These are phyloP conservation scores for Gymnarchus niloticus DNA, from an alignment of 2,113 vertebrate species.

Conservation along the genomic window DNA sequence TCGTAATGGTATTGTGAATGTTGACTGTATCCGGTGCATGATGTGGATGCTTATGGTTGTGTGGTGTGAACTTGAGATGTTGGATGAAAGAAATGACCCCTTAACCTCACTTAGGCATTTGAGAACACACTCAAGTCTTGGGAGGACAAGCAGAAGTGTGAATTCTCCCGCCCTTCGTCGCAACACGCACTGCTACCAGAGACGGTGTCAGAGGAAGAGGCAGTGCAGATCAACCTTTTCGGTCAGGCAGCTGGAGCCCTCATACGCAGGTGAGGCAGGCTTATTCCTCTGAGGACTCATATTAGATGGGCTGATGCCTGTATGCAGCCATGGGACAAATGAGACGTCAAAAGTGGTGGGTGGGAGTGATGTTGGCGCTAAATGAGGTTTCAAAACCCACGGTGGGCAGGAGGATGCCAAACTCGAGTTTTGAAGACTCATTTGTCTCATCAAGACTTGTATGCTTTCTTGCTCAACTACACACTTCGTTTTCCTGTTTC, in stretches of 20 bases:
- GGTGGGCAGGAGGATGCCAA: too few relatives aligned
- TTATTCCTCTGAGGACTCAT: background rate
- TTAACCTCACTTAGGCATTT: constrained; percentile 68
- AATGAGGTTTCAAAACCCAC: too few relatives aligned
- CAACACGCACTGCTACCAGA: constrained; percentile 72
- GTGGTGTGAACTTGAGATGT: background rate
- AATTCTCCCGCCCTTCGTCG: constrained; percentile 71
- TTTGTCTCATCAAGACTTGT: background rate
- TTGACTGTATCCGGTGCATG: background rate
- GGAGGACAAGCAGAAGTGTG: constrained; percentile 96
- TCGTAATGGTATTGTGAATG: background rate
- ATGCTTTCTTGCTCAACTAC: too few relatives aligned
- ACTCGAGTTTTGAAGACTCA: too few relatives aligned
- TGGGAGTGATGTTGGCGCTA: too few relatives aligned
- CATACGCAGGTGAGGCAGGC: constrained; percentile 76
- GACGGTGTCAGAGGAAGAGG: constrained; percentile 83
- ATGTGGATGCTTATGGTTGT: too few relatives aligned
- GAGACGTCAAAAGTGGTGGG: too few relatives aligned
- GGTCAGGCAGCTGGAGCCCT: constrained; percentile 82
- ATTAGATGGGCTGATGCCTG: background rate
- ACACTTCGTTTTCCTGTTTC: background rate
- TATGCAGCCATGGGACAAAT: too few relatives aligned
- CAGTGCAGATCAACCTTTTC: constrained; percentile 78
- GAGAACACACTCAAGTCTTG: constrained; percentile 95
- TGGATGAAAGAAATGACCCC: background rate